Conservation (phyloP, 2,797 vertebrate genomes). For the Chaetophractus vellerosus region DNA sequence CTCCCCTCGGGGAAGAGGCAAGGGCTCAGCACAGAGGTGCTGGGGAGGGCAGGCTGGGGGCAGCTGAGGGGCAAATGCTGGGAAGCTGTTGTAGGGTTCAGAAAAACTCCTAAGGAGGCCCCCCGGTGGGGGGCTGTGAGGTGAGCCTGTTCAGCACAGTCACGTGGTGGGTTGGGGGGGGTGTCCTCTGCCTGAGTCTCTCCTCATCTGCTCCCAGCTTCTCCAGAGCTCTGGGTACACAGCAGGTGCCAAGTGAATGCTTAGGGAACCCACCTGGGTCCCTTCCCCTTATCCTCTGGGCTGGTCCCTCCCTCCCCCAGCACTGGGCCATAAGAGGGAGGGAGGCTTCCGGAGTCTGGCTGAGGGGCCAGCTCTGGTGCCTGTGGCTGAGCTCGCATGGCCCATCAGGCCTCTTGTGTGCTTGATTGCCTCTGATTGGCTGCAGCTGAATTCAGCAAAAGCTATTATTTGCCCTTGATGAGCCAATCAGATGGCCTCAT, state of each 20-base stretch:
- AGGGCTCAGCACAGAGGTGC: background rate
- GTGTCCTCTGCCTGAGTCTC: background rate
- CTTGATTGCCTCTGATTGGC: conserved; percentile 88
- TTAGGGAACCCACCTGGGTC: background rate
- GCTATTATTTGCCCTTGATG: conserved; percentile 87
- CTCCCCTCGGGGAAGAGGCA: conserved; percentile 65
- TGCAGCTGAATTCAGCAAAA: conserved; percentile 88
- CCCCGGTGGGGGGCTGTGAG: background rate
- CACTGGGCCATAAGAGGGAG: background rate
- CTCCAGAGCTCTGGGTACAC: background rate
- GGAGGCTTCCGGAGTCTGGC: conserved; percentile 60
- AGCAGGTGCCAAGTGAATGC: conserved; percentile 61
- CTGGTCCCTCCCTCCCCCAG: background rate
- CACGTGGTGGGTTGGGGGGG: background rate
- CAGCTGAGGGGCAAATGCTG: background rate
- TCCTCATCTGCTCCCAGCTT: background rate
- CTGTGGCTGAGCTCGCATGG: conserved; percentile 69
- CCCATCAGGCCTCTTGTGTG: conserved; percentile 86
- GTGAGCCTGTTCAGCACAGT: background rate
- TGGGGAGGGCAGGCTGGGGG: background rate
- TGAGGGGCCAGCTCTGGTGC: conserved; percentile 78
- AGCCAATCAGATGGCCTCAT: conserved; percentile 86
- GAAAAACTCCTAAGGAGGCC: background rate
- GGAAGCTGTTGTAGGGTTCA: background rate
- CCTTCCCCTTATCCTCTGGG: conserved; percentile 33